Evolutionary conservation across 2,888 invertebrate genomes (phyloP).

Genomic region (Onchidella celtica): DNA sequence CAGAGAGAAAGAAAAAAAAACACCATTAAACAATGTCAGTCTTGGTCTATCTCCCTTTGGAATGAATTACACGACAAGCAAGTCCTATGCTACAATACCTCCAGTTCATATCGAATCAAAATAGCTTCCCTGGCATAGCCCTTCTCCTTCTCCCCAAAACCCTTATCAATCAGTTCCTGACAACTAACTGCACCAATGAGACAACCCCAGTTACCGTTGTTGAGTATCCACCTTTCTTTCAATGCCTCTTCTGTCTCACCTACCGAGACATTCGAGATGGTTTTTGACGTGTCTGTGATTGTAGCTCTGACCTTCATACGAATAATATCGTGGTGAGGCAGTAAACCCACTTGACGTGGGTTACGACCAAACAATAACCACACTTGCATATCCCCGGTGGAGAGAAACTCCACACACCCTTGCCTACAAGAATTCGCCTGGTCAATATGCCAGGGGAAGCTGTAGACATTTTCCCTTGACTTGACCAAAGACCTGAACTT

Average conservation of each 20-base stretch:
- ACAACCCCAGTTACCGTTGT: background rate
- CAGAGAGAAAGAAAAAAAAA: too few species aligned
- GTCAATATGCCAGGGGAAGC: constrained; percentile 5
- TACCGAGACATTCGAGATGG: background rate
- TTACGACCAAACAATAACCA: background rate
- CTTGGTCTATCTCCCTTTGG: too few species aligned
- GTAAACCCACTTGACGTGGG: background rate
- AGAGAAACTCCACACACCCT: background rate
- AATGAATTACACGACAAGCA: too few species aligned
- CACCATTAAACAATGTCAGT: too few species aligned
- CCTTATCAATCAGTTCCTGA: background rate
- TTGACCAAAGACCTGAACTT: background rate
- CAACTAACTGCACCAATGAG: background rate
- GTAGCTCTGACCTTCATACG: background rate
- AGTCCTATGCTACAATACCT: background rate
- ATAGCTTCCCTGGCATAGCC: background rate
- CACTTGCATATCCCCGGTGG: background rate
- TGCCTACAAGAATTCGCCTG: background rate
- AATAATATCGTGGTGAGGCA: background rate
- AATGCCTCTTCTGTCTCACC: background rate
- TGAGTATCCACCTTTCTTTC: background rate
- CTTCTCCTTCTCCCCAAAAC: background rate
- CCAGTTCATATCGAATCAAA: background rate
- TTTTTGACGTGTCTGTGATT: background rate
- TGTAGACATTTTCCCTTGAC: background rate